Evolutionary conservation across 2,113 vertebrate species (phyloP).

Genomic region (Neodontobutis hainanensis): DNA sequence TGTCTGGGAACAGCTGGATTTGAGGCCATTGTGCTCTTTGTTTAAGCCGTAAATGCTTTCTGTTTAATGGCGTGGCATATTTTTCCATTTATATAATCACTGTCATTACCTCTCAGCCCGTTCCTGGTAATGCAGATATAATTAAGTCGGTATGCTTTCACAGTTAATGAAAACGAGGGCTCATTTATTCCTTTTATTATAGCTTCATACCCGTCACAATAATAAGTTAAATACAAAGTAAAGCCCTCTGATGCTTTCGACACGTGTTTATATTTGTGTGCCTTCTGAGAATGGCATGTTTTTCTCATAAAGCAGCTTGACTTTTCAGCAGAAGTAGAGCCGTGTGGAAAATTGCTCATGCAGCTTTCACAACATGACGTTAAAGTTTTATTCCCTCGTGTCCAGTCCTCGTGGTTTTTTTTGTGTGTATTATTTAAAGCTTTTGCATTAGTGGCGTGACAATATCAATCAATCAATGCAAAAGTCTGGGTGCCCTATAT

Average conservation of each 20-base stretch:
- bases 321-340: background rate
- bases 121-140: background rate
- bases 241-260: background rate
- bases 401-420: too few species aligned
- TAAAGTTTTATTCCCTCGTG: too few species aligned
- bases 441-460: too few species aligned
- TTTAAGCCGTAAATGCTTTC: slow-evolving; percentile 8
- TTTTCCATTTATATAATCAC: background rate
- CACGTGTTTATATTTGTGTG: background rate
- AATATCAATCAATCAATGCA: too few species aligned
- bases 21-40: slow-evolving; percentile 52
- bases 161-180: background rate
- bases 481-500: too few species aligned
- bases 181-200: background rate
- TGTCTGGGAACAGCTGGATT: slow-evolving; percentile 63
- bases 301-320: background rate
- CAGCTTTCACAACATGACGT: background rate
- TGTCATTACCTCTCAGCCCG: background rate
- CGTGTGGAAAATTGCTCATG: background rate
- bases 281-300: background rate
- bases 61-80: background rate
- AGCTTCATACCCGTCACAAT: background rate
- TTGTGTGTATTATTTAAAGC: too few species aligned
- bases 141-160: background rate
- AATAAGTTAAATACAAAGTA: background rate